Base-by-base conservation (phyloP, 2,888 invertebrate species). In the Monoplex corrugatus region DNA sequence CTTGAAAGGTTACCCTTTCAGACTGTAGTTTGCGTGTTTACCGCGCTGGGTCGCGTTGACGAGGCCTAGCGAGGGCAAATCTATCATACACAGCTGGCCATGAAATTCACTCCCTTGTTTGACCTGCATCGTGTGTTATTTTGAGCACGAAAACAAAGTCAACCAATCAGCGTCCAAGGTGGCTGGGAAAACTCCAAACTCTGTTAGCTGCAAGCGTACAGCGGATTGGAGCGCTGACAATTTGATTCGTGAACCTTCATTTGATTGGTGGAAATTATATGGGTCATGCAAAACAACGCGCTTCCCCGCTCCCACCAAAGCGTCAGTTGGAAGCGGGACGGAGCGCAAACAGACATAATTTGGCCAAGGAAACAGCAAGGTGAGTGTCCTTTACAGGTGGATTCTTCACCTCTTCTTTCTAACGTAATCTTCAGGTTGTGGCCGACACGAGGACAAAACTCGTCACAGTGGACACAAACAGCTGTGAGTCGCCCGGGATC, bases 271-370 rank as follows among this genome's bases (percentile, higher is more conserved):
- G 57, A 38, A 38, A 50, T n/a, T 5, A 87, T 87, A 63, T 87
- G 63, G 87, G 82, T 78, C 87, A 87, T 44, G 63, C n/a, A 80
- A 87, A 87, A 87, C 78, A 78, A 78, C 80, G 80, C 80, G 80
- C 82, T 87, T 82, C 87, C 87, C 87, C 80, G 57, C 57, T 82
- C 57, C 35, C 28, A 28, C 80, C n/a, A 40, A n/a, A 87, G 87
- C 87, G 87, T 87, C 87, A 78, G 45, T 87, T 87, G 45, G 45
- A 87, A 87, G 87, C 87, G 87, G 87, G 87, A 87, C 78, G 38
- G 57, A 57, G n/a, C 80, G 50, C 80, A 57, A 75, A 82, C 80
- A 87, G 87, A 78, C 80, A 87, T 28, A 57, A 23, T 50, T 84
- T 84, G 44, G 87, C 32, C 45, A 82, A n/a, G 38, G 87, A 57